Conservation (phyloP, 2,888 invertebrate species). For the Abrostola triplasia region DNA sequence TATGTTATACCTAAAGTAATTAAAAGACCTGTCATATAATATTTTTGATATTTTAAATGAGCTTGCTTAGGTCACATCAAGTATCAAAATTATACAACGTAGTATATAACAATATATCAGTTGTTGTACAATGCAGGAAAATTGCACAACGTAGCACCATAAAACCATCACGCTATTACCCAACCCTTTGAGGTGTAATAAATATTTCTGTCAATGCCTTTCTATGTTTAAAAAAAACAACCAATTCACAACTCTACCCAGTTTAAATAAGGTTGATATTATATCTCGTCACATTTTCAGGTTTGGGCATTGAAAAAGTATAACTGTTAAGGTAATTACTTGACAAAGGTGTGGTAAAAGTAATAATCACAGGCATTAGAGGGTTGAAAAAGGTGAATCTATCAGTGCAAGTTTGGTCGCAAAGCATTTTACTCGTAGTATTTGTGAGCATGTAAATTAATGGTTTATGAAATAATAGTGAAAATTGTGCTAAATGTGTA, state of each 20-base stretch:
- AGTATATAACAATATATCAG: conserved; percentile 48
- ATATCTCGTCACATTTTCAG: conserved; percentile 17
- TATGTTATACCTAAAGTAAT: neutral
- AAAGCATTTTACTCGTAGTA: conserved; percentile 55
- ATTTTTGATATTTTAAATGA: too few species aligned
- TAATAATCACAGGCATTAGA: conserved; percentile 81
- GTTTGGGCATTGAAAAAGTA: conserved; percentile 65
- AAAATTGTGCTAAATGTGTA: conserved; percentile 10
- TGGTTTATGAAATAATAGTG: conserved; percentile 26
- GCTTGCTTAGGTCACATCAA: conserved; percentile 16
- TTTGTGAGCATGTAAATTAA: conserved; percentile 22
- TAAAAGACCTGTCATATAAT: too few species aligned
- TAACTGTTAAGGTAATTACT: conserved; percentile 81
- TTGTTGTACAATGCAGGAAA: conserved; percentile 77
- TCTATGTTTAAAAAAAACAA: conserved; percentile 23
- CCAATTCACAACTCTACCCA: conserved; percentile 54
- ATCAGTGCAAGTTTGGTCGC: conserved; percentile 73
- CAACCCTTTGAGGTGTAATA: conserved; percentile 86
- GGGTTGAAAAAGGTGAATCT: conserved; percentile 64
- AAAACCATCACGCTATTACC: conserved; percentile 81
- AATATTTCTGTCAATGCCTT: conserved; percentile 75
- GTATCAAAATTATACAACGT: conserved; percentile 56
- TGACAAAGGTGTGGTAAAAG: conserved; percentile 75
- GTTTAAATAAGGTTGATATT: conserved; percentile 45
- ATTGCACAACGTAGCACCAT: conserved; percentile 84